Conservation (phyloP, 2,888 invertebrate genomes). For the Lydus trimaculatus region DNA sequence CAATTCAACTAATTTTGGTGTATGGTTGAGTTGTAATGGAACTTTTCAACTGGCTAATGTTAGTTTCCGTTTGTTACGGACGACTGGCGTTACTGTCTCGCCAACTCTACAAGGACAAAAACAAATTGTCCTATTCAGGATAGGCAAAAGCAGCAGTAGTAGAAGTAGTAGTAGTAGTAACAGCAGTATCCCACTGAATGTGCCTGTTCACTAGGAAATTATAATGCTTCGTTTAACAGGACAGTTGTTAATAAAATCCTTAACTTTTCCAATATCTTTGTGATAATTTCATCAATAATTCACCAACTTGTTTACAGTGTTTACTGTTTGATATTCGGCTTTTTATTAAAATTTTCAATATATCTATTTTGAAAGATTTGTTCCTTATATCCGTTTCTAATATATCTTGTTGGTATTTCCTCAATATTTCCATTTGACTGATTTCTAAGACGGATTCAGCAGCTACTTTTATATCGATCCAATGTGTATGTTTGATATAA, state of each 20-base stretch:
- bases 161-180: neutral
- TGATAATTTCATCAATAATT: neutral
- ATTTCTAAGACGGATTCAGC: constrained; percentile 39
- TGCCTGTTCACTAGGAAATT: constrained; percentile 7
- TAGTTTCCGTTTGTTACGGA: constrained; percentile 44
- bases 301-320: neutral
- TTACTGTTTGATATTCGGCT: neutral
- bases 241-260: neutral
- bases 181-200: neutral
- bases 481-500: constrained; percentile 54
- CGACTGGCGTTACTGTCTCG: constrained; percentile 33
- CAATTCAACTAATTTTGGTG: constrained; percentile 53
- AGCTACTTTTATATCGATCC: constrained; percentile 12
- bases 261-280: neutral
- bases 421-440: constrained; percentile 39
- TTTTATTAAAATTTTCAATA: neutral
- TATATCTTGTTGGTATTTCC: constrained; percentile 34
- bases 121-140: constrained; percentile 26
- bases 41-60: constrained; percentile 52
- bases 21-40: constrained; percentile 52
- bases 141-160: neutral
- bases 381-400: constrained; percentile 11
- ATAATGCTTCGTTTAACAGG: constrained; percentile 2
- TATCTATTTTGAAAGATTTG: constrained; percentile 3
- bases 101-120: constrained; percentile 20